Evolutionary conservation across 2,888 invertebrate genomes (phyloP), one percentile per base, ranked within the genome.

Genomic region (Archips crataeganus): DNA sequence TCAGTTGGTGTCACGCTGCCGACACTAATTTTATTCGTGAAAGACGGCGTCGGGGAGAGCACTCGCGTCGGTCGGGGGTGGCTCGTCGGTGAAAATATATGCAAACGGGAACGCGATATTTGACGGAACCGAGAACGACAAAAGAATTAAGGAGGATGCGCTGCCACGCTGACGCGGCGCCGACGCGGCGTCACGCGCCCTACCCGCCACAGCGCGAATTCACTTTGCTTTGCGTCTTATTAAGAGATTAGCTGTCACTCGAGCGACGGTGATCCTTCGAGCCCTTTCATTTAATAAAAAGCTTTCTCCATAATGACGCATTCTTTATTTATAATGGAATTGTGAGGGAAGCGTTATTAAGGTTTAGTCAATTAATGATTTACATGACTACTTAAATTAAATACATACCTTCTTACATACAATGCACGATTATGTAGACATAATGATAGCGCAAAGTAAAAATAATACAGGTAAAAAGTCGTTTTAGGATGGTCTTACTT

Each of bases 1-100:
- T 94, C 92, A 90, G 93, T 94, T 91, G 93, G 92, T 94, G 94
- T 94, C 94, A 93, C 92, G 91, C 89, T 91, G 94, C 94, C 90
- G 94, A 94, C 94, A 93, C 93, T 94, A 94, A 94, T 94, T 92
- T 94, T 90, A 92, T 94, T 92, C 90, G 89, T 89, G 89, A 93
- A 87, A 91, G 93, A 92, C 93, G 92, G 88, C 87, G 87, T 85
- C 85, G 86, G 89, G 82, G 80, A 78, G 82, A 80, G 82, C 77
- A 83, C 81, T 82, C 77, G 77, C 79, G 75, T 64, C 77, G 71
- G 75, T 64, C 77, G 71, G 70, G 71, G 80, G 78, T 75, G 47
- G 73, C 78, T 76, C 32, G 83, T 77, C 83, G 81, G 88, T 86
- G 92, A 90, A 94, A 94, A 94, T 94, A 87, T 94, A 94, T 93